Conservation (phyloP, 1,140 invertebrate species). For the Portunus trituberculatus region DNA sequence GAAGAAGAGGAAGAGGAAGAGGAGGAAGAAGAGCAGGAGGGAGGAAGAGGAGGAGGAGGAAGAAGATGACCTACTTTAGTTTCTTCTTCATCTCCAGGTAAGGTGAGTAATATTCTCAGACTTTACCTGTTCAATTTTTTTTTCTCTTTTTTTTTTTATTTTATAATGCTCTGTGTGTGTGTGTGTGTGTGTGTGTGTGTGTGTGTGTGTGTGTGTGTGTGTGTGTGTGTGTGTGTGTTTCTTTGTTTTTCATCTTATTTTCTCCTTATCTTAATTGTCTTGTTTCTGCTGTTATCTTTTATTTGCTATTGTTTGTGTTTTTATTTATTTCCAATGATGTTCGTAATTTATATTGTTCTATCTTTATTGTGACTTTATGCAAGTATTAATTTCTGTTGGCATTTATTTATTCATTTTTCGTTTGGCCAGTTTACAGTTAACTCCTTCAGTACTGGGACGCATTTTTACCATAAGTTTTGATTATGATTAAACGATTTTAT, state of each 20-base stretch:
- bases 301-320: too few relatives aligned
- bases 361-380: too few relatives aligned
- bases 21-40: neutral
- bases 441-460: too few relatives aligned
- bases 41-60: neutral
- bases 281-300: too few relatives aligned
- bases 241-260: neutral
- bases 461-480: too few relatives aligned
- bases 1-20: neutral
- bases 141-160: neutral
- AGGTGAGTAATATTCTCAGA: neutral
- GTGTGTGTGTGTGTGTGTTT: slow-evolving; percentile 34
- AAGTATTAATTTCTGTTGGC: too few relatives aligned
- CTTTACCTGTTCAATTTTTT: neutral
- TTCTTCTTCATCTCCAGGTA: neutral
- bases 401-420: too few relatives aligned
- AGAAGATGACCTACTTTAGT: neutral
- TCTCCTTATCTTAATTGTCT: neutral
- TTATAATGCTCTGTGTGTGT: too few relatives aligned
- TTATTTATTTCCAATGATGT: too few relatives aligned
- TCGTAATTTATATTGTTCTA: too few relatives aligned
- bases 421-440: too few relatives aligned
- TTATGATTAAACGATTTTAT: too few relatives aligned
- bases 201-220: slow-evolving; percentile 41
- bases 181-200: neutral